Evolutionary conservation across 2,888 invertebrate genomes (phyloP).

Genomic region (Calameuta filiformis): DNA sequence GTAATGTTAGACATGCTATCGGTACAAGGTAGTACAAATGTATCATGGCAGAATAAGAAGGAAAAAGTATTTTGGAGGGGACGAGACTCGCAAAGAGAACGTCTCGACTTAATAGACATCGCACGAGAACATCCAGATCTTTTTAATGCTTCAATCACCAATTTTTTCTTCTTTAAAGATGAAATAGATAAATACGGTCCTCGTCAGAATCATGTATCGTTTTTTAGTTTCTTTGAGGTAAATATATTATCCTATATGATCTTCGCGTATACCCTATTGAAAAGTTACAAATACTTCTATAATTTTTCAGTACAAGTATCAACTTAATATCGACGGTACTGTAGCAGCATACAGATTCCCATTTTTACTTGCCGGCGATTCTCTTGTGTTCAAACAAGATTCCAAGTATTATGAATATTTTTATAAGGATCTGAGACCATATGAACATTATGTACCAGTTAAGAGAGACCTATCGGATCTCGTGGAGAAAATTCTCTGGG

Average conservation of each 20-base stretch:
- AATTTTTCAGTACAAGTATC: conserved; percentile 89
- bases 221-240: conserved; percentile 95
- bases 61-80: conserved; percentile 91
- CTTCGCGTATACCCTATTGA: not conserved
- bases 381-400: conserved; percentile 90
- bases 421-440: conserved; percentile 80
- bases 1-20: conserved; percentile 91
- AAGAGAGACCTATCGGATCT: conserved; percentile 84
- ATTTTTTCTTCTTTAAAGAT: conserved; percentile 95
- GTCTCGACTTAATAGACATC: conserved; percentile 85
- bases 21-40: conserved; percentile 82
- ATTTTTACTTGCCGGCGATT: conserved; percentile 88
- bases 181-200: conserved; percentile 88
- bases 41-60: conserved; percentile 79
- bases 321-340: conserved; percentile 93
- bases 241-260: conserved; percentile 53
- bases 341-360: conserved; percentile 96
- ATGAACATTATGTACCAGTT: conserved; percentile 87
- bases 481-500: conserved; percentile 82
- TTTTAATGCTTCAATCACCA: conserved; percentile 92
- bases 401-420: conserved; percentile 97
- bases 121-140: conserved; percentile 80
- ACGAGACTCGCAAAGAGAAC: conserved; percentile 87
- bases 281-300: conserved; percentile 22
- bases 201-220: conserved; percentile 84